These are phyloP conservation scores for Diadema setosum DNA, from an alignment of 35 echinoderm and acorn worm species.

Conservation along the genomic window DNA sequence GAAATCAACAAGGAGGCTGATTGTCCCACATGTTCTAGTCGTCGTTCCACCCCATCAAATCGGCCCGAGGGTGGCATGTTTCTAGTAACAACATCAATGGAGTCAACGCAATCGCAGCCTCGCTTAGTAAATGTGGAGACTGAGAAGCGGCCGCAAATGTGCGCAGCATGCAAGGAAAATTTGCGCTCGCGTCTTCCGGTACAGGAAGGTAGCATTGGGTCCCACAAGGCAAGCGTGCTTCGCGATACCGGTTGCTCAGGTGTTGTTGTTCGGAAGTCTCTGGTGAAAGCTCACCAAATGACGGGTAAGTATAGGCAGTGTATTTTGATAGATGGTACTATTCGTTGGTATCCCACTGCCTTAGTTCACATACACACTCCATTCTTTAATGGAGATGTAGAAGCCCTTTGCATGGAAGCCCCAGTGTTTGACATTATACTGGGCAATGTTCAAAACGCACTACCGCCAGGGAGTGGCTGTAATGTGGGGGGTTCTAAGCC, in stretches of 20 bases:
- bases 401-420: slow-evolving; percentile 55
- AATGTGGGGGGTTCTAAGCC: too few species aligned
- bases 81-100: too few species aligned
- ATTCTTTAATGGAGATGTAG: slow-evolving; percentile 41
- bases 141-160: neutral
- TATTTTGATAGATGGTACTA: slow-evolving; percentile 61
- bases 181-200: slow-evolving; percentile 16
- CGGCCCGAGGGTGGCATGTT: too few species aligned
- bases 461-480: too few species aligned
- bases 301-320: slow-evolving; percentile 24
- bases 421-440: slow-evolving; percentile 51
- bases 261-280: slow-evolving; percentile 25
- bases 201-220: neutral
- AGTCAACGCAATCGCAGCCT: too few species aligned
- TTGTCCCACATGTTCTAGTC: too few species aligned
- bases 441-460: slow-evolving; percentile 21
- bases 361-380: slow-evolving; percentile 36
- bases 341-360: slow-evolving; percentile 22
- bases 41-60: too few species aligned
- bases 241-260: slow-evolving; percentile 54
- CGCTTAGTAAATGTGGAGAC: too few species aligned
- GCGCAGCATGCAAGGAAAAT: slow-evolving; percentile 21
- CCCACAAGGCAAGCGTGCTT: neutral
- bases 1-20: too few species aligned
- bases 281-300: slow-evolving; percentile 19